Evolutionary conservation across 2,797 vertebrate genomes (phyloP), one percentile per base, ranked within the genome.

Genomic region (Toxotes lorentzi): DNA sequence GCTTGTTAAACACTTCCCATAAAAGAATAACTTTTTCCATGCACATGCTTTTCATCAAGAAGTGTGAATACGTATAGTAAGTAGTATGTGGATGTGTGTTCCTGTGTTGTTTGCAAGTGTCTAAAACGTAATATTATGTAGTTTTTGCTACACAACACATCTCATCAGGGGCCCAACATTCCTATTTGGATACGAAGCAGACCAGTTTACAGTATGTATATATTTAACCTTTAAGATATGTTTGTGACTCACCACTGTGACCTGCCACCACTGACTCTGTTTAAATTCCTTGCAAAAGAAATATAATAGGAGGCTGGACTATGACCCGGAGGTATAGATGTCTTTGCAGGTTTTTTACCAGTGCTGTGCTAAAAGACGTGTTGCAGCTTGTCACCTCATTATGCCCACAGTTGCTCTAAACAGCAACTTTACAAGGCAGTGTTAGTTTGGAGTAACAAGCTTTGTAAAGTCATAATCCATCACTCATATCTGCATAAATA

Each of bases 41-140:
- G 17, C 51, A 27, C 17, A 9, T 30, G 58, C 58, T 69, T 65
- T 38, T 56, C 58, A 64, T 56, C 66, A 78, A 43, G 19, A 53
- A 70, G 43, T 34, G 43, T 48, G 61, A 76, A 60, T 54, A 57
- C 27, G 24, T 43, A 30, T 4, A 34, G 66, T 32, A 24, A 10
- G n/a, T 61, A 45, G 50, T 56, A 21, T 69, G 30, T 19, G 12
- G 19, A 69, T 13, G 32, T 27, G n/a, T 66, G 47, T 67, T 79
- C 56, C 40, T 16, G 45, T 19, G 12, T 50, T 48, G 27, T 23
- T 63, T 59, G 23, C 40, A 51, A 32, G 56, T 32, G 19, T 48
- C 27, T 38, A 7, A 71, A 76, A 74, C 51, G 30, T 76, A 56
- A 2, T 50, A 58, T 81, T 73, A 59, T 53, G 51, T 24, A 7